Evolutionary conservation across 64 coral and sea anemone genomes (phyloP).

Genomic region (Catalaphyllia jardinei): DNA sequence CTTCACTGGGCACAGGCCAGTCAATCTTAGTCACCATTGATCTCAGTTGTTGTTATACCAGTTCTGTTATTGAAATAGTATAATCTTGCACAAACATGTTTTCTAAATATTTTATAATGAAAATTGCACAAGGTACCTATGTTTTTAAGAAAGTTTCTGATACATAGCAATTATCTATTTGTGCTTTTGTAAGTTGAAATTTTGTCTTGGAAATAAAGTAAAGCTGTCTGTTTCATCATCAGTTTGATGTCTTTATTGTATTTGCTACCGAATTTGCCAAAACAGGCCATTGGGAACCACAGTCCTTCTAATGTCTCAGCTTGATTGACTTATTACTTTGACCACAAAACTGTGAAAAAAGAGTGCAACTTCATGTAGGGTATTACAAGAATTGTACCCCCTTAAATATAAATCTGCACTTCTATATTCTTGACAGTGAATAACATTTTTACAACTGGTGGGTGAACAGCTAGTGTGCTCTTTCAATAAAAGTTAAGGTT

Average conservation of each 20-base stretch:
- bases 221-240: background rate
- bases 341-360: too few relatives aligned
- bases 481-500: slow-evolving; percentile 29
- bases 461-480: background rate
- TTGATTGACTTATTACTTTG: too few relatives aligned
- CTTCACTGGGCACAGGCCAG: background rate
- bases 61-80: background rate
- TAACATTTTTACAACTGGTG: background rate
- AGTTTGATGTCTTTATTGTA: background rate
- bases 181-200: background rate
- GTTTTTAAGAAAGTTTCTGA: background rate
- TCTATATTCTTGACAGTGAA: background rate
- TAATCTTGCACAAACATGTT: background rate
- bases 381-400: background rate
- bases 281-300: too few relatives aligned
- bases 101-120: background rate
- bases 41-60: background rate
- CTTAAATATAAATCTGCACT: background rate
- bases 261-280: background rate
- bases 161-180: background rate
- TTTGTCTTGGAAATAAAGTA: background rate
- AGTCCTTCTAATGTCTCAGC: too few relatives aligned
- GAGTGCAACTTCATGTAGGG: too few relatives aligned
- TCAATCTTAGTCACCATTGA: background rate
- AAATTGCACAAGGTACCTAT: background rate